Conservation (phyloP, 2,113 vertebrate species). For the Chloroceryle aenea region DNA sequence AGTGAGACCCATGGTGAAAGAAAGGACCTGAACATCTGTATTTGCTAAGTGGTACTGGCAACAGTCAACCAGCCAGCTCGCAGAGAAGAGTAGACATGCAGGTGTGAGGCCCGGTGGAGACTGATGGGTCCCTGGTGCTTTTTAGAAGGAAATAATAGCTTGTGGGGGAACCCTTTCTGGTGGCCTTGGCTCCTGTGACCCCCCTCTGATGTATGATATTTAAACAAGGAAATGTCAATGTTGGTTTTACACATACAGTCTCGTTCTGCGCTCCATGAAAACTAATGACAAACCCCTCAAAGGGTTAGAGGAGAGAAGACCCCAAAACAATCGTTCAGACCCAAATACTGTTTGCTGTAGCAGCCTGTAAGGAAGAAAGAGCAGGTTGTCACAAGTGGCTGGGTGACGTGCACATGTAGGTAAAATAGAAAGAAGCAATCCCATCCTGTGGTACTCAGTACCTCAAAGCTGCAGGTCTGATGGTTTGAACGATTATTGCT, state of each 20-base stretch:
- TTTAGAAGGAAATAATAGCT: slow-evolving; percentile 67
- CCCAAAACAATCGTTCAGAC: not conserved
- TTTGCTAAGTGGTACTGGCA: slow-evolving; percentile 44
- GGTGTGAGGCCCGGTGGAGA: not conserved
- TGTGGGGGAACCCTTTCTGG: slow-evolving; percentile 51
- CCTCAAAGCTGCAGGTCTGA: not conserved
- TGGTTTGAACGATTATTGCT: not conserved
- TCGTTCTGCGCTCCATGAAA: slow-evolving; percentile 29
- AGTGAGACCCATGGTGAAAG: slow-evolving; percentile 4
- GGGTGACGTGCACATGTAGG: not conserved
- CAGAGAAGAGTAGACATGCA: not conserved
- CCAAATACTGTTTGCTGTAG: not conserved
- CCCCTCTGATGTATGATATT: slow-evolving; percentile 66
- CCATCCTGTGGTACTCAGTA: not conserved
- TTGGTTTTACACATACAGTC: slow-evolving; percentile 47
- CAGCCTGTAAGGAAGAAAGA: not conserved
- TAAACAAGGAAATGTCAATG: slow-evolving; percentile 65
- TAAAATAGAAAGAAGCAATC: not conserved
- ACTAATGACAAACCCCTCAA: not conserved
- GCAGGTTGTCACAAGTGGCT: not conserved
- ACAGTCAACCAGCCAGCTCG: not conserved
- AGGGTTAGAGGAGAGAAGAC: not conserved
- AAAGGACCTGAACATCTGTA: slow-evolving; percentile 43
- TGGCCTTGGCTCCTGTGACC: slow-evolving; percentile 53
- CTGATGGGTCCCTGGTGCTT: slow-evolving; percentile 41